These are phyloP conservation scores for Lepisosteus oculatus DNA, from an alignment of 2,113 vertebrate species.

Conservation along the genomic window DNA sequence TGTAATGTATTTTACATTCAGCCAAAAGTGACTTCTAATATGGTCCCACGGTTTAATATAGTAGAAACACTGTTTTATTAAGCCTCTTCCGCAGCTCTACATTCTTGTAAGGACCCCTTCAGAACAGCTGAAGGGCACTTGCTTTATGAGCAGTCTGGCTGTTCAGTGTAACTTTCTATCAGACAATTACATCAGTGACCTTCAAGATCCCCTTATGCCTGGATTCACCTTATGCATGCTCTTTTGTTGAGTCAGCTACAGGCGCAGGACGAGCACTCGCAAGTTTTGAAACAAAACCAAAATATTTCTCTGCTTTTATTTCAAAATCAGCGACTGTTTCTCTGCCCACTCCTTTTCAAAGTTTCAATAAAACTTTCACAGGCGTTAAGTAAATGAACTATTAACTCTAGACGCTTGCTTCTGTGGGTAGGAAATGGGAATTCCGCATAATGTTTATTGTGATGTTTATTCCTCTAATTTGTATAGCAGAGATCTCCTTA, in stretches of 20 bases:
- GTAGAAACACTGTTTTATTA: background rate
- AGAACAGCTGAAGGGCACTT: conserved; percentile 30
- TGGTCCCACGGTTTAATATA: background rate
- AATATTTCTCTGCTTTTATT: no score
- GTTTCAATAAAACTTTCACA: no score
- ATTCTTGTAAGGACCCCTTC: background rate
- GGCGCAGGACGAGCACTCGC: accelerated
- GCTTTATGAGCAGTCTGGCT: conserved; percentile 22
- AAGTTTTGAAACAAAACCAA: conserved; percentile 30
- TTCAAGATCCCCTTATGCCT: conserved; percentile 38
- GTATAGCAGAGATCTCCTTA: background rate
- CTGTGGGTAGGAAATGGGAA: background rate
- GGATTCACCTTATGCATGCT: conserved; percentile 13
- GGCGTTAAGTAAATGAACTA: background rate
- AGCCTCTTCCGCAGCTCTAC: background rate
- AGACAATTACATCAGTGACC: conserved; percentile 53
- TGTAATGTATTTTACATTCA: no score
- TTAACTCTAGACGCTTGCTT: background rate
- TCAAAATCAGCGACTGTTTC: no score
- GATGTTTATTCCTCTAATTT: background rate
- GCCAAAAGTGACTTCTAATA: background rate
- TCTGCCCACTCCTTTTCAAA: no score
- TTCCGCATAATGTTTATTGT: background rate
- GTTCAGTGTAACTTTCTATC: conserved; percentile 47
- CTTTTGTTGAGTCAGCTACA: conserved; percentile 29